Evolutionary conservation across 2,888 invertebrate genomes (phyloP).

Genomic region (Cryptocephalus primarius): DNA sequence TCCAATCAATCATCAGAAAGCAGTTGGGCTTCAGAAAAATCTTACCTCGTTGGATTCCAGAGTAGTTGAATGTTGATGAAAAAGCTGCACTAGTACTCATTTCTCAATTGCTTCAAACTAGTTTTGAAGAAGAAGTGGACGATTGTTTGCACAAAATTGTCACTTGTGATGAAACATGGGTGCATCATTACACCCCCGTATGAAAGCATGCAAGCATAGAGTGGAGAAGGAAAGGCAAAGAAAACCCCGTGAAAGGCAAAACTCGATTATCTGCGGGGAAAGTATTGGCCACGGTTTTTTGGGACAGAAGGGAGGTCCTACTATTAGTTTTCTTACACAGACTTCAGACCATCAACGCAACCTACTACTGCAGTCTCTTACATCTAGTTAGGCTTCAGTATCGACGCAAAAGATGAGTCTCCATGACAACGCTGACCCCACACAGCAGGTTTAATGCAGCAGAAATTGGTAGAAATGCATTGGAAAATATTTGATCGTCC

Average conservation of each 20-base stretch:
- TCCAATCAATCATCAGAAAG: slow-evolving; percentile 4
- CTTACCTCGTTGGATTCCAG: slow-evolving; percentile 4
- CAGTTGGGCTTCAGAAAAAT: slow-evolving; percentile 5
- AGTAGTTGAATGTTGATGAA: not conserved
- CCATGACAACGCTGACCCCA: too few species aligned
- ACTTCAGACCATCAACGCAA: too few species aligned
- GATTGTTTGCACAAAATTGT: not conserved
- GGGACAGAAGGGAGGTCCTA: too few species aligned
- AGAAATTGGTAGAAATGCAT: too few species aligned
- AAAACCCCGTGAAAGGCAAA: not conserved
- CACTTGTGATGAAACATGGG: slow-evolving; percentile 4
- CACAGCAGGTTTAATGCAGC: too few species aligned
- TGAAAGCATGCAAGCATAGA: not conserved
- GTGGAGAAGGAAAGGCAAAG: slow-evolving; percentile 1
- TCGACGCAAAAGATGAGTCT: too few species aligned
- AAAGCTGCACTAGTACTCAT: too few species aligned
- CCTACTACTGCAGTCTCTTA: too few species aligned
- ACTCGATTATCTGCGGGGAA: not conserved
- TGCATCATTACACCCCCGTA: slow-evolving; percentile 4
- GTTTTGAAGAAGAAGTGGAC: not conserved
- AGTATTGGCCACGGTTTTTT: not conserved
- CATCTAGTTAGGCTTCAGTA: too few species aligned
- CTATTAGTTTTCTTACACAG: too few species aligned
- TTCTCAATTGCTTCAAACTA: too few species aligned
- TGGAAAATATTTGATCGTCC: too few species aligned